phyloP scores from a whole-genome alignment of 2,888 invertebrate genomes.

The Glaucopsyche alexis region DNA sequence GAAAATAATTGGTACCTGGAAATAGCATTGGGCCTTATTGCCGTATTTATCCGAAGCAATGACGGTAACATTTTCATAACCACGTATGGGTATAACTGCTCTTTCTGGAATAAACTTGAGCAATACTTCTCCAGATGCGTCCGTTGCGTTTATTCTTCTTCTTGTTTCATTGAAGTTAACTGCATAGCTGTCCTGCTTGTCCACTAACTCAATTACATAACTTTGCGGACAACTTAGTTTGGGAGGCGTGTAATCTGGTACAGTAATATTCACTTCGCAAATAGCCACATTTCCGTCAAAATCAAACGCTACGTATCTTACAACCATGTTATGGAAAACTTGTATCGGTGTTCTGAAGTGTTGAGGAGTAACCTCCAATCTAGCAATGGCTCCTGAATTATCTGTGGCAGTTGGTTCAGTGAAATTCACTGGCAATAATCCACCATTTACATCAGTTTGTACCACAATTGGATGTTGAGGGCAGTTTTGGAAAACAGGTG shows the following conservation, averaged over 20 bases:
- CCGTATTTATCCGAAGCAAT: conserved; percentile 92
- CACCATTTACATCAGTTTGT: conserved; percentile 92
- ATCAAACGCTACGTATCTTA: conserved; percentile 97
- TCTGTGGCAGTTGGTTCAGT: conserved; percentile 97
- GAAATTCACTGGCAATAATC: conserved; percentile 94
- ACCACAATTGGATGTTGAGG: conserved; percentile 95
- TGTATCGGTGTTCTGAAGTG: conserved; percentile 93
- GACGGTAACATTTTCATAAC: conserved; percentile 95
- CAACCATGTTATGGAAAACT: conserved; percentile 94
- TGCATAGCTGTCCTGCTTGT: conserved; percentile 92
- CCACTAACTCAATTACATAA: conserved; percentile 94
- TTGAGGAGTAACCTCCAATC: conserved; percentile 94
- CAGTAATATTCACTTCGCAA: conserved; percentile 97
- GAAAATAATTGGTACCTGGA: conserved; percentile 82
- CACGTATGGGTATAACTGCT: conserved; percentile 91
- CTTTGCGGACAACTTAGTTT: conserved; percentile 94
- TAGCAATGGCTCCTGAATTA: conserved; percentile 96
- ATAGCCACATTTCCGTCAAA: conserved; percentile 98
- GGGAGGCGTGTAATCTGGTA: conserved; percentile 95
- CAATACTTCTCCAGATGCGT: conserved; percentile 92
- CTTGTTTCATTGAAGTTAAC: conserved; percentile 96
- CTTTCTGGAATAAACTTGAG: conserved; percentile 91
- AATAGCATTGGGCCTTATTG: conserved; percentile 93
- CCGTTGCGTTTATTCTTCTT: conserved; percentile 90
- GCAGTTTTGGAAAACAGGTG: conserved; percentile 97